phyloP scores from a whole-genome alignment of 2,888 invertebrate species.

The Heliconius cydno region DNA sequence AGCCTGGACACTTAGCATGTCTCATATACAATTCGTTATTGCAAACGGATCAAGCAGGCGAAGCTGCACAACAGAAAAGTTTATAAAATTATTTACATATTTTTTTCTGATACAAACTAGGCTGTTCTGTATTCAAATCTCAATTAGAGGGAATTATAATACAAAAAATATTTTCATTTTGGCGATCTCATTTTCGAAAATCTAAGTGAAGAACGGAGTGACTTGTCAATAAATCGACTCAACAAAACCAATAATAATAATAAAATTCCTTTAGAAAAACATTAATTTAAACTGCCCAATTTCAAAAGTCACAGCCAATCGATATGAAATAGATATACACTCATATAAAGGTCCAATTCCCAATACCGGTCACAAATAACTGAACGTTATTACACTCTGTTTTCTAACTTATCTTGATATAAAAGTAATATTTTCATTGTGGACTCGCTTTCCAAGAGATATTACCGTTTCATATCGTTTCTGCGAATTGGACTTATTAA shows the following conservation, averaged over 20 bases:
- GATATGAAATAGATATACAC: neutral
- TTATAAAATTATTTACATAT: too few relatives aligned
- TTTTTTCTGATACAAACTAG: too few relatives aligned
- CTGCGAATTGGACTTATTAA: conserved; percentile 28
- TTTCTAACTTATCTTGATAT: conserved; percentile 40
- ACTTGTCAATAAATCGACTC: too few relatives aligned
- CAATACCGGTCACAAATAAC: conserved; percentile 61
- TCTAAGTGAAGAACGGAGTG: too few relatives aligned
- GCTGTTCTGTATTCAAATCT: too few relatives aligned
- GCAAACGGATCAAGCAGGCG: too few relatives aligned
- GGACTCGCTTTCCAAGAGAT: conserved; percentile 25
- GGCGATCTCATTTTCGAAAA: too few relatives aligned
- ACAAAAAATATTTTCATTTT: too few relatives aligned
- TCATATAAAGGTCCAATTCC: conserved; percentile 14
- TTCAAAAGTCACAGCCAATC: conserved; percentile 3
- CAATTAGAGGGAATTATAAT: too few relatives aligned
- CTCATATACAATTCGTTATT: too few relatives aligned
- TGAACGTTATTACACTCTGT: conserved; percentile 59
- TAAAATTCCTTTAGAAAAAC: neutral
- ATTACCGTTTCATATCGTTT: conserved; percentile 29
- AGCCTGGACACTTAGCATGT: too few relatives aligned
- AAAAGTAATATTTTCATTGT: conserved; percentile 43
- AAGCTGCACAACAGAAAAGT: too few relatives aligned
- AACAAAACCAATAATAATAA: neutral
- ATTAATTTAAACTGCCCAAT: conserved; percentile 2